phyloP scores from a whole-genome alignment of 2,797 vertebrate genomes.

The Iguana delicatissima region DNA sequence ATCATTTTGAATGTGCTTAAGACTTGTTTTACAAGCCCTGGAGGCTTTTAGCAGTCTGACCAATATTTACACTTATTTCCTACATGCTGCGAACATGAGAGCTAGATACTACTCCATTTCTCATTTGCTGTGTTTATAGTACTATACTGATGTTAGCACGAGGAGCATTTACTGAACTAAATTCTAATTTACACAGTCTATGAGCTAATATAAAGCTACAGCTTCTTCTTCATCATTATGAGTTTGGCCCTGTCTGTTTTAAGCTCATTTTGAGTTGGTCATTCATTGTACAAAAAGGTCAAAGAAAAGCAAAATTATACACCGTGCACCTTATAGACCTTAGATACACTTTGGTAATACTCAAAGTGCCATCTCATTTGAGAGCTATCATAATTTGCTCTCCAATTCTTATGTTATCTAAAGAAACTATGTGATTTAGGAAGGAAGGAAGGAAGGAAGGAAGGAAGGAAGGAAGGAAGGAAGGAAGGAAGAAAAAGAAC shows the following conservation, averaged over 20 bases:
- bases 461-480: neutral
- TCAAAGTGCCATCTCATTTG: conserved; percentile 31
- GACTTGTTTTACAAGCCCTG: neutral
- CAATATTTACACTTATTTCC: neutral
- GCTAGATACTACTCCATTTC: neutral
- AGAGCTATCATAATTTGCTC: conserved; percentile 44
- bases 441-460: conserved; percentile 19
- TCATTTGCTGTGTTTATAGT: neutral
- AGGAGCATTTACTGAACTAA: neutral
- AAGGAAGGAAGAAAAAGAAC: neutral
- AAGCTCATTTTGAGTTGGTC: conserved; percentile 59
- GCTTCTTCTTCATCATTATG: neutral
- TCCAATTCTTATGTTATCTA: conserved; percentile 62
- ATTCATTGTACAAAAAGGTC: conserved; percentile 38
- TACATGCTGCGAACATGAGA: neutral
- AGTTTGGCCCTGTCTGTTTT: conserved; percentile 24
- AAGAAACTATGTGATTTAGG: conserved; percentile 32
- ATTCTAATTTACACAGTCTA: neutral
- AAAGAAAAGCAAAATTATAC: conserved; percentile 47
- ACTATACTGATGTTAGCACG: neutral
- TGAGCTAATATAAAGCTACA: neutral
- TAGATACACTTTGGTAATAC: conserved; percentile 46
- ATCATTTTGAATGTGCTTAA: neutral
- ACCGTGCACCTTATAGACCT: conserved; percentile 41
- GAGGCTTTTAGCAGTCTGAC: neutral